phyloP scores from a whole-genome alignment of 2,797 vertebrate species.

The Coregonus sp. region DNA sequence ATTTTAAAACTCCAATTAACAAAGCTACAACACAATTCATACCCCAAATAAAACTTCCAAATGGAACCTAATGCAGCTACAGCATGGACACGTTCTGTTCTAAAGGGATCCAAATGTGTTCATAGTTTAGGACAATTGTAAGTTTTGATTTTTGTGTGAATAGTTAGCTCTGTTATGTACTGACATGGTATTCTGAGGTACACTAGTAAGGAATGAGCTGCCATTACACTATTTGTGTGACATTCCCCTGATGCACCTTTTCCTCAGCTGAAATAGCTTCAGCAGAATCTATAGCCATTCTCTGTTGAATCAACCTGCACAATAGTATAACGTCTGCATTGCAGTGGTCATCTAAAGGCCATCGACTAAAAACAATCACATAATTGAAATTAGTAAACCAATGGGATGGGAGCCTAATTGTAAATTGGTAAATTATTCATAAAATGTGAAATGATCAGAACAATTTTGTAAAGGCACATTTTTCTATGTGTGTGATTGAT shows the following conservation, averaged over 20 bases:
- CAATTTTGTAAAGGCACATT: conserved; percentile 70
- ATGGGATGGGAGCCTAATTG: neutral
- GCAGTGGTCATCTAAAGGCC: neutral
- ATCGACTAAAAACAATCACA: neutral
- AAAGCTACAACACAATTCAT: conserved; percentile 73
- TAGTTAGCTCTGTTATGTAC: neutral
- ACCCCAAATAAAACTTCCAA: conserved; percentile 47
- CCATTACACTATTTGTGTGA: conserved; percentile 7
- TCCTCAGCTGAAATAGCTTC: neutral
- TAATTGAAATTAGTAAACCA: neutral
- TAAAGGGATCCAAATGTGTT: conserved; percentile 9
- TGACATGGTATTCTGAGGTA: no score
- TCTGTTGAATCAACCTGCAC: conserved; percentile 1
- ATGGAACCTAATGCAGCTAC: conserved; percentile 44
- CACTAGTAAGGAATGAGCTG: conserved; percentile 6
- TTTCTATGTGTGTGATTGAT: conserved; percentile 16
- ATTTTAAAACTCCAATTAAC: conserved; percentile 66
- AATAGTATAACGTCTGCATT: neutral
- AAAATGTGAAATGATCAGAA: conserved; percentile 46
- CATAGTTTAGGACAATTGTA: neutral
- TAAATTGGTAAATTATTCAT: conserved; percentile 19
- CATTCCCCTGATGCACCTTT: neutral
- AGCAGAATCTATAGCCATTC: neutral
- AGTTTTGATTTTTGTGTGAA: neutral
- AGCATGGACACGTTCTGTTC: conserved; percentile 55